A percentile compares a stretch with the other conserved stretches of the same genome.
phyloP scores from a whole-genome alignment of 2,888 invertebrate species.

The Graphium colonna region DNA sequence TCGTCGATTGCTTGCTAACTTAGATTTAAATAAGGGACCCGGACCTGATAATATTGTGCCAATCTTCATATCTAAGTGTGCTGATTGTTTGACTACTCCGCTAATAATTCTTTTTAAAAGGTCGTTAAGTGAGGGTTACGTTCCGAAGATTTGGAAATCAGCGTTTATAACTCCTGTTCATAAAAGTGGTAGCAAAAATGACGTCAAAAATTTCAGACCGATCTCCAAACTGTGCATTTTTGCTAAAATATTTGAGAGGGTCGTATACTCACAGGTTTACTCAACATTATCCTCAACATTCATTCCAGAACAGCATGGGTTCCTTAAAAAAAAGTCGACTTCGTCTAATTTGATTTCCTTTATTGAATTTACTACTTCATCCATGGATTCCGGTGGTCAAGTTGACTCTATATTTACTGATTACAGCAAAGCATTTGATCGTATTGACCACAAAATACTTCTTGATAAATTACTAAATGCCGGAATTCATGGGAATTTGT shows the following conservation, averaged over 20 bases:
- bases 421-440: no score
- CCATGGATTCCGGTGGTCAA: neutral
- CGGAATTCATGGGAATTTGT: constrained; percentile 21
- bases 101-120: no score
- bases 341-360: neutral
- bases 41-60: no score
- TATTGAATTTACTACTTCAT: neutral
- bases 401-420: neutral
- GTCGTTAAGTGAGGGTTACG: no score
- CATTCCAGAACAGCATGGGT: neutral
- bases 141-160: no score
- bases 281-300: neutral
- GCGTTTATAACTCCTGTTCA: no score
- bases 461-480: neutral
- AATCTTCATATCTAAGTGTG: neutral
- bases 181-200: neutral
- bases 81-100: neutral
- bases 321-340: neutral
- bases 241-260: neutral
- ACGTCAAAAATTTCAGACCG: no score
- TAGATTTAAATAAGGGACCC: neutral
- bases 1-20: neutral
- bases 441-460: no score
- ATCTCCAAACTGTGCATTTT: no score
- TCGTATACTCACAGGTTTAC: neutral